Evolutionary conservation across 1,140 invertebrate species (phyloP), one percentile per base, ranked within the genome.

Genomic region (Drosophila equinoxialis): DNA sequence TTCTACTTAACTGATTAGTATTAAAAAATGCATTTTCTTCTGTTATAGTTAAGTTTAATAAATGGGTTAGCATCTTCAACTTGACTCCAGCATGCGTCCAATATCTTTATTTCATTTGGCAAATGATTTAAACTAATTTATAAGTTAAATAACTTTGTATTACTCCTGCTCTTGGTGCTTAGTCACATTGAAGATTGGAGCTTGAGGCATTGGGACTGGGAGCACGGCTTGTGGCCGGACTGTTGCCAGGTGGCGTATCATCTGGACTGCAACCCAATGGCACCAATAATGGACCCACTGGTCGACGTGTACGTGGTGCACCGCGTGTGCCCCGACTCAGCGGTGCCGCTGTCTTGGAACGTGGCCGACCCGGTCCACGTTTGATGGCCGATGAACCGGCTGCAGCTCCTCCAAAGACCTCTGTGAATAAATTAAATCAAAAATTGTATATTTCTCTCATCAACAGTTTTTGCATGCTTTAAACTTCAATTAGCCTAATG

Each of bases 351-450:
- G 94, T 95, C 73, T 94, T 94, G 59, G 96, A 92, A 4, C 96
- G 93, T 0, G 97, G 97, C 78, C 97, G 91, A 13, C 97, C 97
- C 0, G 96, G 96, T 8, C 96, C 96, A 26, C 96, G 91, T 65
- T 91, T 92, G 7, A 79, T 57, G 0, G 77, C 66, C 58, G 82
- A 71, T n/a, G 65, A 64, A 39, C 74, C 1, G 73, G 54, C 10
- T 66, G 48, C 11, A 62, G 59, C 35, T 48, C 45, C 45, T 8
- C 45, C 45, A 51, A 20, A 51, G 8, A 51, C 23, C 45, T 51
- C 45, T 51, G 45, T 7, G 20, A 51, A 51, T 48, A 51, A 48
- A 17, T 48, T 51, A 6, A 45, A 45, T 23, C 7, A 20, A 58
- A 58, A 37, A 37, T 59, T 37, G 10, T 20, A 11, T 1, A 51